Evolutionary conservation across 2,888 invertebrate genomes (phyloP), one percentile per base, ranked within the genome.

Genomic region (Suillia variegata): DNA sequence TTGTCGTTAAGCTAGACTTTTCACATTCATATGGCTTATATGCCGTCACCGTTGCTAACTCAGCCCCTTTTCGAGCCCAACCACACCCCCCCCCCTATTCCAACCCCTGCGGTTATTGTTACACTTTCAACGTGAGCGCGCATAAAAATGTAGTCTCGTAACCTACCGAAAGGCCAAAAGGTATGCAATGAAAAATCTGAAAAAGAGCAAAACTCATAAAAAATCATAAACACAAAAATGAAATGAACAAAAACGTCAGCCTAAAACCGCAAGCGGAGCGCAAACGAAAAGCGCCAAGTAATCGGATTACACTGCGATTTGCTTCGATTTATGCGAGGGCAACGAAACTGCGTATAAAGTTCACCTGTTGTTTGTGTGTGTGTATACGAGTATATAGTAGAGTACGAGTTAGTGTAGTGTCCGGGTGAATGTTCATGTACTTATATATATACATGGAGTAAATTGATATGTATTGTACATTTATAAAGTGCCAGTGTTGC

Each of bases 231-330:
- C 38, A 38, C 4, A 38, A n/a, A n/a, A 5, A n/a, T 13, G 38
- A 38, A 10, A 38, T 10, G 38, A 10, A n/a, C 4, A n/a, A 10
- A 2, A 53, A 53, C 42, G n/a, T 52, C 47, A 13, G 52, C 47
- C 53, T 58, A 48, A 58, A 53, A 34, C 33, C 48, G 10, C 47
- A 4, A n/a, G 18, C 20, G 15, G 12, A 21, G 47, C 42, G 21
- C 3, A 12, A 22, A 34, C 33, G 22, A 12, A n/a, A 48, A 20
- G 38, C 42, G 53, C 45, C 20, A 57, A 51, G 45, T 58, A 58
- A 58, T 52, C 58, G 52, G 53, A 52, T 58, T 58, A 58, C 52
- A 58, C 31, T 22, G 58, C 33, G 51, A 52, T 58, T 53, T 58
- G 31, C 58, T 58, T 48, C 58, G 58, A 53, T 47, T 33, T 58